Base-by-base conservation (phyloP, 2,113 vertebrate genomes). In the Heterochromis multidens region DNA sequence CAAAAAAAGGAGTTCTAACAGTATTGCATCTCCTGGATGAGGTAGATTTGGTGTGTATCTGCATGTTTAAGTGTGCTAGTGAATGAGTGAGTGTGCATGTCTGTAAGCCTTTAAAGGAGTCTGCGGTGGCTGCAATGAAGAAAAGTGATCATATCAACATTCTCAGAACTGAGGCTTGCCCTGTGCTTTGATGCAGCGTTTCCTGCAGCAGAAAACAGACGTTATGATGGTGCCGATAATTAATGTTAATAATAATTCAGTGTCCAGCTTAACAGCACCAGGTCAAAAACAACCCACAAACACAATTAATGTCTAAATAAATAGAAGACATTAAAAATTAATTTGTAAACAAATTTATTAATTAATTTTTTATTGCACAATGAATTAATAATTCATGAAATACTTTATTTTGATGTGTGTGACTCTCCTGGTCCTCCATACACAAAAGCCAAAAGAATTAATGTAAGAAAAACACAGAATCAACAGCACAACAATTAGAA, bases 71-170 rank as follows among this genome's bases (percentile, higher is more conserved):
- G 62, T 65, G 62, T 14, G 33, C 21, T 40, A 40, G 4, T 14
- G 33, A 65, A 12, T 65, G 62, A 40, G 12, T 40, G 37, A 65
- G 5, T 65, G 37, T 23, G 61, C 33, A 37, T 65, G 1, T 23
- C 62, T 40, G 33, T 23, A 63, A 63, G 13, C 33, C 37, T 63
- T 14, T 37, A n/a, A 63, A 37, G 37, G 61, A 37, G 61, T 37
- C 4, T 37, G 61, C 33, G 61, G 61, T 37, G 21, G 13, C 21
- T 0, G 21, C 61, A 63, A 31, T 14, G 33, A 63, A 37, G 33
- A 37, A 63, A 37, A 63, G 31, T n/a, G 21, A 63, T 63, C 21
- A 16, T 65, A 65, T 65, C 33, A 65, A 65, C 37, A 37, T 65
- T 40, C 21, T 65, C 12, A 65, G 62, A 37, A 40, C 37, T 12